Evolutionary conservation across 2,113 vertebrate genomes (phyloP).

Genomic region (Eretmochelys imbricata): DNA sequence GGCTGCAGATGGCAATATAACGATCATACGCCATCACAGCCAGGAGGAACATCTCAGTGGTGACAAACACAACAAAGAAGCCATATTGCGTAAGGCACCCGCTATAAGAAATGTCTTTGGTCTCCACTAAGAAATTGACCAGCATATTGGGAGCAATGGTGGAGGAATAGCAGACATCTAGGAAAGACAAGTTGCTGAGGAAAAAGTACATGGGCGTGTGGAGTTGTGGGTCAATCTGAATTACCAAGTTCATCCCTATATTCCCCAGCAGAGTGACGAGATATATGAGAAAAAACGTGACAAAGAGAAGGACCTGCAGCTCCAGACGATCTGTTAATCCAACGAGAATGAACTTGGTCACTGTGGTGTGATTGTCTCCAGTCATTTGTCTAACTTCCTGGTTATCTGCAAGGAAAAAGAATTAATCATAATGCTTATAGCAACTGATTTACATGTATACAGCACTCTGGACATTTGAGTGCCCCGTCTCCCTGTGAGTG

Average conservation of each 20-base stretch:
- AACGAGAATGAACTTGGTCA: slow-evolving; percentile 66
- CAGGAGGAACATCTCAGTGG: slow-evolving; percentile 37
- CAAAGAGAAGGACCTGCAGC: slow-evolving; percentile 58
- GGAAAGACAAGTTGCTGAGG: slow-evolving; percentile 62
- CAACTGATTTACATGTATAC: too few species aligned
- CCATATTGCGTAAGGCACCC: slow-evolving; percentile 37
- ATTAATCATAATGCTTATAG: too few species aligned
- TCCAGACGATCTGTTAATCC: slow-evolving; percentile 53
- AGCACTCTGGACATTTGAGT: too few species aligned
- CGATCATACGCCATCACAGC: slow-evolving; percentile 58
- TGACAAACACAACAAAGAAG: slow-evolving; percentile 43
- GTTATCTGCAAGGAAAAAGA: too few species aligned
- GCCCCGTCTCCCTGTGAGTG: too few species aligned
- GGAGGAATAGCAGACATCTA: slow-evolving; percentile 68
- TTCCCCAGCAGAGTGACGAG: slow-evolving; percentile 57
- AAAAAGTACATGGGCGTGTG: slow-evolving; percentile 70
- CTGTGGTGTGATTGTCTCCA: slow-evolving; percentile 35
- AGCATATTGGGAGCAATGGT: slow-evolving; percentile 67
- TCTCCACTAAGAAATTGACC: slow-evolving; percentile 32
- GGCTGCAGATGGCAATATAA: slow-evolving; percentile 53
- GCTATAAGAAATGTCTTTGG: slow-evolving; percentile 2
- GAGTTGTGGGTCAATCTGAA: slow-evolving; percentile 14
- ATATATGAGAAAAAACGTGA: slow-evolving; percentile 58
- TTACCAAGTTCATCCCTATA: slow-evolving; percentile 56
- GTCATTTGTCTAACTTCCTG: slow-evolving; percentile 19